Evolutionary conservation across 2,113 vertebrate species (phyloP).

Genomic region (Chaetops frenatus): DNA sequence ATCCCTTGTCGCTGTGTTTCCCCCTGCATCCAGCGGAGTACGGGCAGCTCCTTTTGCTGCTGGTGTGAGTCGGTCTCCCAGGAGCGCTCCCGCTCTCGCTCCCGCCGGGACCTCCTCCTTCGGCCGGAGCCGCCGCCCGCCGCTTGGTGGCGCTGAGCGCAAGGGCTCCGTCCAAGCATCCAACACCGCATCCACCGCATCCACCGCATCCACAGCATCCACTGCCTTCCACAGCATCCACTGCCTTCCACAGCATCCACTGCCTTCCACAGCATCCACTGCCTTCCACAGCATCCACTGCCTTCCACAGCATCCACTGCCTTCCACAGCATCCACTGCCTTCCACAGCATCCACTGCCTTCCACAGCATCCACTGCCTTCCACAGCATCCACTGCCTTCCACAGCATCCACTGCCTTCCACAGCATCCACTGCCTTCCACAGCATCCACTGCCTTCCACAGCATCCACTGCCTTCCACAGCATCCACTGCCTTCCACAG

Average conservation of each 20-base stretch:
- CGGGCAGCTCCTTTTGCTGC: not conserved
- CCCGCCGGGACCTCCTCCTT: not conserved
- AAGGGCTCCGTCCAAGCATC: not conserved
- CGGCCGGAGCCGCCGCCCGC: not conserved
- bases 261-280: no score
- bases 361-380: not conserved
- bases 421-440: not conserved
- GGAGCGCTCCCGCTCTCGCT: no score
- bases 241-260: no score
- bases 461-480: not conserved
- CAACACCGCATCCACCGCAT: no score
- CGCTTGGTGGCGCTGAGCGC: not conserved
- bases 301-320: not conserved
- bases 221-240: not conserved
- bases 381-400: no score
- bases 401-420: not conserved
- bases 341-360: no score
- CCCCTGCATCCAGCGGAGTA: no score
- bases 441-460: fast-evolving
- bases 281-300: no score
- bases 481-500: not conserved
- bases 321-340: fast-evolving
- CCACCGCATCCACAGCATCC: fast-evolving
- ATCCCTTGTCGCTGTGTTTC: not conserved
- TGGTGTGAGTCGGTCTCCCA: fast-evolving